These are phyloP conservation scores for Emys orbicularis DNA, from an alignment of 2,797 vertebrate species.

Conservation along the genomic window DNA sequence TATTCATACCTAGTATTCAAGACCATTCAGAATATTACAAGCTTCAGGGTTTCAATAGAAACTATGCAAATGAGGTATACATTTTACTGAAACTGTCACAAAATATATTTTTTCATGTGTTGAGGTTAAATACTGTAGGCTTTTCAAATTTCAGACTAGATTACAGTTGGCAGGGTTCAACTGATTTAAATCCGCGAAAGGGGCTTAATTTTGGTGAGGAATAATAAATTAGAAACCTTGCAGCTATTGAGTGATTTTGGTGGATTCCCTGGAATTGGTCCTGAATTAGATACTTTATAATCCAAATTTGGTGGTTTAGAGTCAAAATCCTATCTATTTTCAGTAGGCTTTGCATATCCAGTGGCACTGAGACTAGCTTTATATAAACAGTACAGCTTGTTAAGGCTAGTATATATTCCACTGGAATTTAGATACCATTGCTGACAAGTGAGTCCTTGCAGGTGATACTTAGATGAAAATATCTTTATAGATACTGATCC, in stretches of 20 bases:
- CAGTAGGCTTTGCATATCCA: background rate
- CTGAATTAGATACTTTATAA: background rate
- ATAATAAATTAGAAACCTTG: background rate
- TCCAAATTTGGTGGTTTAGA: background rate
- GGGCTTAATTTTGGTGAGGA: background rate
- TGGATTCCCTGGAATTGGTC: background rate
- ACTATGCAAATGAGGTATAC: background rate
- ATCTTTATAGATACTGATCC: background rate
- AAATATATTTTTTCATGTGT: background rate
- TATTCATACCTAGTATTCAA: background rate
- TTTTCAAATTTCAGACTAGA: background rate
- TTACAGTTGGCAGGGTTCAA: background rate
- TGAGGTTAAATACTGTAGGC: background rate
- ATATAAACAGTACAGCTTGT: background rate
- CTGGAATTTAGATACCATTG: background rate
- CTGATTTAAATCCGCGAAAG: background rate
- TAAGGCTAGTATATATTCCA: background rate
- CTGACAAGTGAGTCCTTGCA: background rate
- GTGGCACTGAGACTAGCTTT: background rate
- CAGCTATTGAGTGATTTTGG: background rate
- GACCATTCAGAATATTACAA: background rate
- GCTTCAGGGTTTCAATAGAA: background rate
- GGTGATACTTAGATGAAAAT: background rate
- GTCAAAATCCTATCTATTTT: background rate
- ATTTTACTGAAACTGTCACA: background rate